Percentiles rank a stretch among this genome's conserved stretches.
phyloP scores from a whole-genome alignment of 2,113 vertebrate genomes.

The Miniopterus natalensis region DNA sequence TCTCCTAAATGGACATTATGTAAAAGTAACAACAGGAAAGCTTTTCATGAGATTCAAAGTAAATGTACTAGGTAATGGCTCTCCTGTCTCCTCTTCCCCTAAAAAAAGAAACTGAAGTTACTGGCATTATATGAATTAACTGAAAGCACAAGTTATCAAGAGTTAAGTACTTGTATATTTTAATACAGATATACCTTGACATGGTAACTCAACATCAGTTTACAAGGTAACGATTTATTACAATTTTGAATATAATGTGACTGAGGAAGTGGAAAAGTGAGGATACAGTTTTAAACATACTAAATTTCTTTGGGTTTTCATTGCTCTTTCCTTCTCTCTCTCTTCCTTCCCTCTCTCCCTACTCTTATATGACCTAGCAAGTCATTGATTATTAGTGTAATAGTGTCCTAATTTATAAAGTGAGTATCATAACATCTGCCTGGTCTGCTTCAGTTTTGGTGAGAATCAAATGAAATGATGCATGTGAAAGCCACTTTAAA shows the following conservation, averaged over 20 bases:
- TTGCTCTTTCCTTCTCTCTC: not conserved
- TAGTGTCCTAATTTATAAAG: not conserved
- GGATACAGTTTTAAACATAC: not conserved
- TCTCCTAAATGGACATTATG: not conserved
- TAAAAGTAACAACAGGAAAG: not conserved
- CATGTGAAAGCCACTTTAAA: not conserved
- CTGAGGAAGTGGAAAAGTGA: not conserved
- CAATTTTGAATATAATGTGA: not conserved
- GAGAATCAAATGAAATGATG: not conserved
- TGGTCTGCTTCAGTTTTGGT: not conserved
- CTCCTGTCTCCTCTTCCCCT: not conserved
- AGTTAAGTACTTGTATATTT: not conserved
- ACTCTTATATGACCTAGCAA: not conserved
- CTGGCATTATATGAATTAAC: not conserved
- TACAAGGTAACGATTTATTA: not conserved
- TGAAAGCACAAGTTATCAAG: not conserved
- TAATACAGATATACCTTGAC: not conserved
- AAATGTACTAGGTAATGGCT: not conserved
- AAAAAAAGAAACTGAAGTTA: not conserved
- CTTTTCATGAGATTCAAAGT: not conserved
- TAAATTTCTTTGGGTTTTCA: not conserved
- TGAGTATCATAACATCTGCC: fast-evolving
- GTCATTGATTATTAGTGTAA: not conserved
- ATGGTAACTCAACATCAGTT: not conserved
- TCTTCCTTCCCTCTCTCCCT: not conserved